These are phyloP conservation scores for Elegia similella DNA, from an alignment of 2,888 invertebrate species.

Conservation along the genomic window DNA sequence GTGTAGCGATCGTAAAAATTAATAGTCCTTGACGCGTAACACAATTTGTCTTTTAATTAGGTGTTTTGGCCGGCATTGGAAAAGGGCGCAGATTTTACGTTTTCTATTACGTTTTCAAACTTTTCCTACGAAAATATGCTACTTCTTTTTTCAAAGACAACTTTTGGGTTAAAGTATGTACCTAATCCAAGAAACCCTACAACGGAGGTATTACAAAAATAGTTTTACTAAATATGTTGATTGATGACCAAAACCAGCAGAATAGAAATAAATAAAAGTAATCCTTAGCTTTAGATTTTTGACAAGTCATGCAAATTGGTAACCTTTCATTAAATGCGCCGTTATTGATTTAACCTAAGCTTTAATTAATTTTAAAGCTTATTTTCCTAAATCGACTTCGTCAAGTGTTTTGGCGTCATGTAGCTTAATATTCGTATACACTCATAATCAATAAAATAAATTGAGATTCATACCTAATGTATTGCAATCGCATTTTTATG, in stretches of 20 bases:
- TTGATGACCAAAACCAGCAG: no score
- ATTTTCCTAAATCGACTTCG: not conserved
- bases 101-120: no score
- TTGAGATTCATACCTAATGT: slow-evolving; percentile 10
- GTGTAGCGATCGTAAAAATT: slow-evolving; percentile 67
- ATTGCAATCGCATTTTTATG: slow-evolving; percentile 8
- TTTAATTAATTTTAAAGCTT: not conserved
- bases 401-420: not conserved
- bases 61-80: slow-evolving; percentile 16
- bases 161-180: no score
- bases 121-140: no score
- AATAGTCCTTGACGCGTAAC: slow-evolving; percentile 64
- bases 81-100: no score
- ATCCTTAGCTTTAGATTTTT: no score
- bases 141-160: no score
- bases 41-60: slow-evolving; percentile 70
- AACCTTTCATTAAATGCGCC: no score
- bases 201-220: no score
- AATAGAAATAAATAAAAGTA: no score
- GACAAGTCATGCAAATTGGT: not conserved
- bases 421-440: slow-evolving; percentile 7
- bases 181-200: no score
- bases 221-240: no score
- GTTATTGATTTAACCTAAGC: not conserved
- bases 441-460: slow-evolving; percentile 7